phyloP scores from a whole-genome alignment of 2,797 vertebrate species.

The Tapera naevia region DNA sequence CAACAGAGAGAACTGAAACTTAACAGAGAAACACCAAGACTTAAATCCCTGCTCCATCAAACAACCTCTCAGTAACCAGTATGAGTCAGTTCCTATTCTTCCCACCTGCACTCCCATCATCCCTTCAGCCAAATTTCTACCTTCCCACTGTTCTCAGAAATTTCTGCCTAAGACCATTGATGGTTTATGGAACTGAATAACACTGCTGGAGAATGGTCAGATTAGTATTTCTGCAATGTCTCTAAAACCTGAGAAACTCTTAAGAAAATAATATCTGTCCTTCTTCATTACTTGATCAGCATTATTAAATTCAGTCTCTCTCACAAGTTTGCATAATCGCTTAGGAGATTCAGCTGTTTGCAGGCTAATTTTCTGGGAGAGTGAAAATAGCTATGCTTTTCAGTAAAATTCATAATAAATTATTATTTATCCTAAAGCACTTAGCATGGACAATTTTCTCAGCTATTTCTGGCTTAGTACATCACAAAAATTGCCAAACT shows the following conservation, averaged over 20 bases:
- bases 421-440: background rate
- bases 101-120: background rate
- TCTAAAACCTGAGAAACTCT: background rate
- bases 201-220: background rate
- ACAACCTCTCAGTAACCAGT: background rate
- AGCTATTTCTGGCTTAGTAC: background rate
- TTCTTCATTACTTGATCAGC: background rate
- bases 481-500: background rate
- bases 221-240: background rate
- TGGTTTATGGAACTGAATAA: background rate
- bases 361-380: conserved; percentile 31
- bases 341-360: conserved; percentile 13
- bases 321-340: background rate
- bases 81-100: background rate
- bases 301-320: background rate
- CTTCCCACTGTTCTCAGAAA: background rate
- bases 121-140: background rate
- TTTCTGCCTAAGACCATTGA: background rate
- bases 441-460: background rate
- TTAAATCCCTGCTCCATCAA: background rate
- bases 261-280: background rate
- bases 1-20: background rate
- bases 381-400: background rate
- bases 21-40: background rate
- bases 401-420: background rate